These are phyloP conservation scores for Rhynchophorus ferrugineus DNA, from an alignment of 1,140 invertebrate genomes.

Conservation along the genomic window DNA sequence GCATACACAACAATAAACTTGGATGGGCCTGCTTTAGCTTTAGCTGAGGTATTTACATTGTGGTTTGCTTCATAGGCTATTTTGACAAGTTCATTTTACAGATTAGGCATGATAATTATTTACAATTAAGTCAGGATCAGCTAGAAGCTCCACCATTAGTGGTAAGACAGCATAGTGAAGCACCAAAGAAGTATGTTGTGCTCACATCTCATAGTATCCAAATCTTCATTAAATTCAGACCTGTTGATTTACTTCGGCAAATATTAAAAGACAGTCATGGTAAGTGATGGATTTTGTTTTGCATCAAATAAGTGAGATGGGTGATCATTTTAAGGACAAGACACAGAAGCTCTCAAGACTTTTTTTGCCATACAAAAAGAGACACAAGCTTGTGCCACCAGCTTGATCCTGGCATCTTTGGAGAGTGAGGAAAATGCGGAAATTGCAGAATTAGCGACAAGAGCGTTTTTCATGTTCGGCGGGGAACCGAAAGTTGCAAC, in stretches of 20 bases:
- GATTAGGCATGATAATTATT: slow-evolving; percentile 8
- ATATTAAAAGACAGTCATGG: slow-evolving; percentile 70
- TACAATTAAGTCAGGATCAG: slow-evolving; percentile 3
- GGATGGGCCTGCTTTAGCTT: slow-evolving; percentile 77
- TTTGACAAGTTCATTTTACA: not conserved
- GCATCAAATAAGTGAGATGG: not conserved
- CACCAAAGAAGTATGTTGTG: slow-evolving; percentile 70
- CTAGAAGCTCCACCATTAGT: slow-evolving; percentile 46
- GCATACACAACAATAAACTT: slow-evolving; percentile 69
- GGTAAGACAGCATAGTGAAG: slow-evolving; percentile 69
- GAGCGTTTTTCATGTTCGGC: slow-evolving; percentile 89
- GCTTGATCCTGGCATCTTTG: slow-evolving; percentile 75
- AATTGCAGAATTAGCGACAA: slow-evolving; percentile 77
- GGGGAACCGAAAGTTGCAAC: slow-evolving; percentile 53
- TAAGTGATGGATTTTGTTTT: slow-evolving; percentile 1
- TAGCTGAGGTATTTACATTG: slow-evolving; percentile 52
- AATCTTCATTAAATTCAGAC: slow-evolving; percentile 72
- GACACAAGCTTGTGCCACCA: slow-evolving; percentile 83
- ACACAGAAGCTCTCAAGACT: slow-evolving; percentile 72
- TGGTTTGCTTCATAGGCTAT: not conserved
- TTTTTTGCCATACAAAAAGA: slow-evolving; percentile 79
- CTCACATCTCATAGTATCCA: slow-evolving; percentile 82
- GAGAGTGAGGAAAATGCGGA: slow-evolving; percentile 60
- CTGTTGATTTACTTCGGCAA: slow-evolving; percentile 76
- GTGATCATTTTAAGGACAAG: slow-evolving; percentile 51